These are phyloP conservation scores for Ips typographus DNA, from an alignment of 1,140 invertebrate genomes.

Conservation along the genomic window DNA sequence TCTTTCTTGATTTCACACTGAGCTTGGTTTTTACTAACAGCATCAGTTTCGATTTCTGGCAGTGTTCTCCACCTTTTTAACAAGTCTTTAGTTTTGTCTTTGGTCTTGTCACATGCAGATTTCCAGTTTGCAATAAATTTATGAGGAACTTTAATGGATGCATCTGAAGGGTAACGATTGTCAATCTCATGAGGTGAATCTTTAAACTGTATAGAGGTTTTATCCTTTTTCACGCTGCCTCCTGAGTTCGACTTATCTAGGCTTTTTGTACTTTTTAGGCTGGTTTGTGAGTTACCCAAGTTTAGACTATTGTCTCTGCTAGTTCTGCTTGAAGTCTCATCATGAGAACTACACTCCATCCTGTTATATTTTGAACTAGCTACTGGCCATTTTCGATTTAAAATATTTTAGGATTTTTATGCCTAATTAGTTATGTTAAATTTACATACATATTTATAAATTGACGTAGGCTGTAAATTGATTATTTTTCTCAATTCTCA, in stretches of 20 bases:
- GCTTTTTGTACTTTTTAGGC: conserved; percentile 49
- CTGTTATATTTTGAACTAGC: conserved; percentile 11
- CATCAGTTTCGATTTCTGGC: conserved; percentile 56
- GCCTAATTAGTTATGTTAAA: conserved; percentile 2
- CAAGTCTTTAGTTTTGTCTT: conserved; percentile 67
- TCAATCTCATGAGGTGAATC: conserved; percentile 44
- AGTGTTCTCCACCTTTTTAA: conserved; percentile 68
- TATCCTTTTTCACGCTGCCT: conserved; percentile 49
- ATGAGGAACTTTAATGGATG: conserved; percentile 61
- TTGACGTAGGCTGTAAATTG: conserved; percentile 22
- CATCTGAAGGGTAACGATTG: conserved; percentile 41
- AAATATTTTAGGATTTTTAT: too few species aligned
- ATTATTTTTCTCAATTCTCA: conserved; percentile 15
- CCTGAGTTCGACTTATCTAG: conserved; percentile 45
- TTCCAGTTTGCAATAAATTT: conserved; percentile 70
- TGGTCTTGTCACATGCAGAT: conserved; percentile 69
- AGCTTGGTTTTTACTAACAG: conserved; percentile 39
- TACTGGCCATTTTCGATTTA: conserved; percentile 16
- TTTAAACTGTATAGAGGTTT: conserved; percentile 49
- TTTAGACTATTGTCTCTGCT: conserved; percentile 49
- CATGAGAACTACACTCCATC: conserved; percentile 40
- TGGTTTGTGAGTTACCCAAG: conserved; percentile 44
- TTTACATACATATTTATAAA: conserved; percentile 20
- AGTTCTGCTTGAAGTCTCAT: conserved; percentile 38
- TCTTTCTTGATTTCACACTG: conserved; percentile 47